Base-by-base conservation (phyloP, 2,797 vertebrate species). In the Aotus griseimembra region DNA sequence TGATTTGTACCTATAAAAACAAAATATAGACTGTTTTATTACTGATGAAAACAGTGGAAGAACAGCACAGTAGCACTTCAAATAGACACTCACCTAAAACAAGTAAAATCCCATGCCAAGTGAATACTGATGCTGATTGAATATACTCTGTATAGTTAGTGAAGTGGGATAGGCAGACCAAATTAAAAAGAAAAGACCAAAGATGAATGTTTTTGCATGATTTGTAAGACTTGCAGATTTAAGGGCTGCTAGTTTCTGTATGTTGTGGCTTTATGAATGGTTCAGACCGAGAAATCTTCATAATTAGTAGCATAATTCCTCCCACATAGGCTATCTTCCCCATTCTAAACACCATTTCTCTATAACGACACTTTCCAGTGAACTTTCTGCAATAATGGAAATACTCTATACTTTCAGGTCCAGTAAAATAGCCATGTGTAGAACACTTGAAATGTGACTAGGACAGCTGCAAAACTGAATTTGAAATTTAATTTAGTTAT, bases 401-500 rank as follows among this genome's bases (percentile, higher is more conserved):
- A 20, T 93, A 26, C 52, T 46, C 33, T 55, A 0, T 79, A 0
- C 50, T 28, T 88, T 24, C 3, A 33, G 8, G 14, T 77, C n/a
- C 22, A 58, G 2, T 44, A 28, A 41, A 57, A 26, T 46, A 61
- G 26, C 46, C 44, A 83, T 48, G 22, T 52, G 48, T 90, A 11
- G 61, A 81, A 11, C 70, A 57, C 12, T 57, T 41, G 36, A 83
- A 88, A 41, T 77, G 19, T 57, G 44, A 41, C 64, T 77, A 86
- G 26, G 72, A 20, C 26, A 90, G 33, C 36, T 76, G 9, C 90
- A 64, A 46, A 90, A 86, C 57, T 90, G 20, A 81, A 48, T 83
- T 87, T 87, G 52, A 79, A 67, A 26, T 52, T 76, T 48, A 81
- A 82, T 86, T 95, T 95, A 55, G 70, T 86, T 73, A 92, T 83